Base-by-base conservation (phyloP, 2,797 vertebrate genomes). In the Ctenopoma multispine region DNA sequence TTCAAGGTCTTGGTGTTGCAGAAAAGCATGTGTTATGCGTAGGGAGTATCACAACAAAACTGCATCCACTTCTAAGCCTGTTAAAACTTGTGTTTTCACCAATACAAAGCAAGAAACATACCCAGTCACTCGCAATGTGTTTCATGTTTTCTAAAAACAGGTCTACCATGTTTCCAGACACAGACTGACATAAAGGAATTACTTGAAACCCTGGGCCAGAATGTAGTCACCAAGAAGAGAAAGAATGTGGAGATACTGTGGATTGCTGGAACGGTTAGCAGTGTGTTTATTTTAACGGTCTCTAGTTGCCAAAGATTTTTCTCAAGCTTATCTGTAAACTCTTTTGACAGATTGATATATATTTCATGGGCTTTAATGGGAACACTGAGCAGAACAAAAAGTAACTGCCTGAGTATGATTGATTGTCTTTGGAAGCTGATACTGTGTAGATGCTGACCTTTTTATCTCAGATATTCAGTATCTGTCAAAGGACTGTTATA, bases 231-330 rank as follows among this genome's bases (percentile, higher is more conserved):
- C 69, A 98, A 97, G 94, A 99, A 97, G 90, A 96, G 96, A 75
- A 99, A 99, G 94, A 99, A 99, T 75, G 97, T 99, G 81, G 98
- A 99, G 91, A 97, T 99, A 86, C 93, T 99, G 82, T 99, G 97
- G 96, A 93, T 97, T 74, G 97, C 98, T 75, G 97, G 96, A 63
- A 95, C 91, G 83, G 98, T 99, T 92, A 96, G 95, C 43, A 1
- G 10, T 7, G 4, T 6, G 68, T 9, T 40, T 54, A 5, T 23
- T 55, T 1, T 47, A 27, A 31, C 23, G 29, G 29, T 55, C 3
- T 29, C 14, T 61, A 14, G 8, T 20, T 40, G 0, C 24, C 11
- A 15, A 50, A 44, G 18, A 21, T 54, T 50, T 38, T 23, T 53
- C 11, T 76, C 18, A 50, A n/a, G 20, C 18, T 31, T 20, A 34